Evolutionary conservation across 1,140 invertebrate genomes (phyloP).

Genomic region (Acromyrmex echinatior): DNA sequence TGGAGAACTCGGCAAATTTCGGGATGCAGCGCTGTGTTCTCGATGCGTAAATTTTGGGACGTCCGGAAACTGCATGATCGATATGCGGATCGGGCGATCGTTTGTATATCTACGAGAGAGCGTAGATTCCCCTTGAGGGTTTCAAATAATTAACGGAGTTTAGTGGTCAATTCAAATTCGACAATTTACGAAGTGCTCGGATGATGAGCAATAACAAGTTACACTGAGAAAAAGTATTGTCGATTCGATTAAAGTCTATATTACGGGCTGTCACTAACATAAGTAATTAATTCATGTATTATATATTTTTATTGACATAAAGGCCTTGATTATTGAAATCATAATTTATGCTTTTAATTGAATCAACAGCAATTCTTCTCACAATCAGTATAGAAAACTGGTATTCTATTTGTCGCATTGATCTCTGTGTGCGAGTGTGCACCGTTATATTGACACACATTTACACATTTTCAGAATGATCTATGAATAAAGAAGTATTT

Average conservation of each 20-base stretch:
- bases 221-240: too few species aligned
- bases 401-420: not conserved
- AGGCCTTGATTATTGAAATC: too few species aligned
- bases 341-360: too few species aligned
- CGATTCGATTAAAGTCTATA: too few species aligned
- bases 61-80: constrained; percentile 21
- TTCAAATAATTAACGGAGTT: constrained; percentile 48
- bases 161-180: constrained; percentile 21
- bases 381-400: not conserved
- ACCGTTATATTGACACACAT: not conserved
- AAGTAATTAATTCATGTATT: too few species aligned
- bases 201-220: not conserved
- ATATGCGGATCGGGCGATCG: constrained; percentile 28
- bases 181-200: not conserved
- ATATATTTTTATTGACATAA: too few species aligned
- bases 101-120: constrained; percentile 1
- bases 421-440: not conserved
- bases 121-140: constrained; percentile 23
- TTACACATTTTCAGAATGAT: constrained; percentile 22
- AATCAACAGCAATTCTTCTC: too few species aligned
- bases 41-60: constrained; percentile 43
- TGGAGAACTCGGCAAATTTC: constrained; percentile 62
- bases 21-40: constrained; percentile 40
- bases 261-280: too few species aligned
- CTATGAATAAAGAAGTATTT: constrained; percentile 64